These are phyloP conservation scores for Leontocebus nigricollis DNA, from an alignment of 2,797 vertebrate genomes.

Conservation along the genomic window DNA sequence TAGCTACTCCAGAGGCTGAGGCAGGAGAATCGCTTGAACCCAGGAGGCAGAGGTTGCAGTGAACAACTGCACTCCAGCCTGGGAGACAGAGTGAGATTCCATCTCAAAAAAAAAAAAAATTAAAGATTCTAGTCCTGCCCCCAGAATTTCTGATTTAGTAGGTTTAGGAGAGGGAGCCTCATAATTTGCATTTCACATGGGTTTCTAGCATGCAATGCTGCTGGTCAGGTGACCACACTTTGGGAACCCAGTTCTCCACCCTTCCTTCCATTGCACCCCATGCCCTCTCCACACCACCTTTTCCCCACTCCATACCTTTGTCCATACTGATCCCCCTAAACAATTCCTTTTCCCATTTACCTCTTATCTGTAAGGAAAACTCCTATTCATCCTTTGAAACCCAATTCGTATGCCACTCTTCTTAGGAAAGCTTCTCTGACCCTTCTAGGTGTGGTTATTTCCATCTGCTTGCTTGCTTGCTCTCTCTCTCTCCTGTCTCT, in stretches of 20 bases:
- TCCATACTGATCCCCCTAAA: neutral
- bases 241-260: neutral
- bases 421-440: neutral
- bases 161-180: neutral
- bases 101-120: neutral
- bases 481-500: too few relatives aligned
- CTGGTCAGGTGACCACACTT: neutral
- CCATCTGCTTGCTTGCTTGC: too few relatives aligned
- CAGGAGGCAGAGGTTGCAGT: too few relatives aligned
- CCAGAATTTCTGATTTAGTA: neutral
- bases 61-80: too few relatives aligned
- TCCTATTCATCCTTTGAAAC: neutral
- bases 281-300: neutral
- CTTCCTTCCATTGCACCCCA: neutral
- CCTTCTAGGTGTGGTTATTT: neutral
- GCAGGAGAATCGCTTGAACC: neutral
- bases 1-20: neutral
- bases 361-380: neutral
- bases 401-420: neutral
- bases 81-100: too few relatives aligned
- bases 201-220: neutral
- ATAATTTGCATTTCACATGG: neutral
- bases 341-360: neutral
- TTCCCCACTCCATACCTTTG: neutral
- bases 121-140: too few relatives aligned